phyloP scores from a whole-genome alignment of 2,113 vertebrate species.

The Sapayoa aenigma region DNA sequence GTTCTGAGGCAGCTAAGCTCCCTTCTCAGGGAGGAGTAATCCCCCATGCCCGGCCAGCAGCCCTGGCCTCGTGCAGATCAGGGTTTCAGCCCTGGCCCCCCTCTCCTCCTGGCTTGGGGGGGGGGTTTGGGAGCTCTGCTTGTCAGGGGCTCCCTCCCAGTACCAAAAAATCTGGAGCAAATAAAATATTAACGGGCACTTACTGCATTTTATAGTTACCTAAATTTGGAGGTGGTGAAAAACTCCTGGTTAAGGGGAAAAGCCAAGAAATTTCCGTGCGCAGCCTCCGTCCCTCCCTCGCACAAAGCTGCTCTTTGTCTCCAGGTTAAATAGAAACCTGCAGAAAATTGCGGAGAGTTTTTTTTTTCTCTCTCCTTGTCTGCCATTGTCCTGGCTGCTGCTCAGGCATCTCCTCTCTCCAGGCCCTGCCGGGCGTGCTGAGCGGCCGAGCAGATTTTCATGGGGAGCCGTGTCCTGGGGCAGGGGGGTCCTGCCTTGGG shows the following conservation, averaged over 20 bases:
- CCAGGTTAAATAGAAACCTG: constrained; percentile 59
- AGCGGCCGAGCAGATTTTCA: rapidly evolving
- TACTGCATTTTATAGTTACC: constrained; percentile 16
- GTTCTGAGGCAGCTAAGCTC: constrained; percentile 25
- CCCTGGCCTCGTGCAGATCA: not conserved
- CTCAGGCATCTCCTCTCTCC: not conserved
- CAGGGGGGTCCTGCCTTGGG: not conserved
- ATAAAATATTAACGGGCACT: constrained; percentile 17
- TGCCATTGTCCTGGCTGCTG: constrained; percentile 7
- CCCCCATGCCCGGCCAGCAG: not conserved
- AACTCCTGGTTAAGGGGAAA: not conserved
- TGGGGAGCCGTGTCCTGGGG: not conserved
- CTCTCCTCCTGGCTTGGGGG: not conserved
- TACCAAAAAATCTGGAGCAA: not conserved
- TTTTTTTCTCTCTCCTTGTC: not conserved
- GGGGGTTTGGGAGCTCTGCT: not conserved
- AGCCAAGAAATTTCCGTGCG: constrained; percentile 39
- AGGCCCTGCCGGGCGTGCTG: not conserved
- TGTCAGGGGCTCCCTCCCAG: not conserved
- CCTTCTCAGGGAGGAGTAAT: not conserved
- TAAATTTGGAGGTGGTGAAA: constrained; percentile 52
- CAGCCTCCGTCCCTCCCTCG: not conserved
- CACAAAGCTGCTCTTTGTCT: constrained; percentile 67
- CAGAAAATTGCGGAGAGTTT: constrained; percentile 40
- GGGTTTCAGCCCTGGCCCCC: not conserved